Base-by-base conservation (phyloP, 2,888 invertebrate species). In the Machimus rusticus region DNA sequence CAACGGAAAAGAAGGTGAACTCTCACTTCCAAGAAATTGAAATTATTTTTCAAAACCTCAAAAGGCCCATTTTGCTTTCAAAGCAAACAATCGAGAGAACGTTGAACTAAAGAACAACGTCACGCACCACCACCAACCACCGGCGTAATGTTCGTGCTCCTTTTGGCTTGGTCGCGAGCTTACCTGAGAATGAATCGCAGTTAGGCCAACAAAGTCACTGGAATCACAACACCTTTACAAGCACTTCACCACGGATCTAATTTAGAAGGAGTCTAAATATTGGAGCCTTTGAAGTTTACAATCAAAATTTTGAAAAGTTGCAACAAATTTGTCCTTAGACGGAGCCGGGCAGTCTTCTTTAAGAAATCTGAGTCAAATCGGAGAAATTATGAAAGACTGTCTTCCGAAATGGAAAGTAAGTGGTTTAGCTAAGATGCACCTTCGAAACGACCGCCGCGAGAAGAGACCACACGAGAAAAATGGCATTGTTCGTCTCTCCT, bases 361-460 rank as follows among this genome's bases (percentile, higher is more conserved):
- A 46, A 39, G 51, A 81, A 81, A 81, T 81, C 57, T 84, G 23
- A 46, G 14, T 12, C 34, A 43, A 43, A 85, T 46, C 43, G 14
- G 74, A 74, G 74, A 85, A 85, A 85, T 85, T 85, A 74, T 85
- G 74, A 85, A 85, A 85, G 74, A 85, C 85, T 85, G 74, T 85
- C 85, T 85, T 39, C 85, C 85, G 74, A 85, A 74, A 85, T 85
- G 85, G 85, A 85, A 85, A 85, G 85, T 85, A 37, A 6, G 74
- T 34, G 28, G 46, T 46, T 74, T 31, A 74, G 74, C 31, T 74
- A 34, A 85, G 46, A 74, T 85, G 74, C 85, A 74, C 85, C 74
- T 74, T 23, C 51, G 66, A 66, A 66, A 28, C 12, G 28, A 66
- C n/a, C 51, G 51, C 39, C 39, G 9, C 66, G 66, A 57, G 37